phyloP scores from a whole-genome alignment of 2,888 invertebrate species.

The Drosophila testacea region DNA sequence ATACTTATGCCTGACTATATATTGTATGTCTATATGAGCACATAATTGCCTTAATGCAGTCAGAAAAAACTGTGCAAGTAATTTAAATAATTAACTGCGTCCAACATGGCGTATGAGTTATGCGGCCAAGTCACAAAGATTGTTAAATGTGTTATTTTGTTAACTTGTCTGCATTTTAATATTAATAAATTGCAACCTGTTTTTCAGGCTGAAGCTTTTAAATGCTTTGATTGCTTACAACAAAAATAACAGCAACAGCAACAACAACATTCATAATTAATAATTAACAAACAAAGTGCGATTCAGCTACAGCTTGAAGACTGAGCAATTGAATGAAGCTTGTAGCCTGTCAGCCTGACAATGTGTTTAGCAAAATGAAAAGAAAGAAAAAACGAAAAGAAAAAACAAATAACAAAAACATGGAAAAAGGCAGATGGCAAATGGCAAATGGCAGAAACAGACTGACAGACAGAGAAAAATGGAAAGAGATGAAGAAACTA shows the following conservation, averaged over 20 bases:
- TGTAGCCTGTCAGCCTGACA: conserved; percentile 72
- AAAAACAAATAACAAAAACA: conserved; percentile 5
- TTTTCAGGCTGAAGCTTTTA: conserved; percentile 34
- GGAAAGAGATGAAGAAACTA: conserved; percentile 4
- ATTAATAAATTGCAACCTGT: conserved; percentile 58
- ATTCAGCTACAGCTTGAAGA: conserved; percentile 25
- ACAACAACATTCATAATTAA: conserved; percentile 49
- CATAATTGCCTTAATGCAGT: conserved; percentile 71
- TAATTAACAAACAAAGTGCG: conserved; percentile 52
- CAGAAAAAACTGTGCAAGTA: conserved; percentile 37
- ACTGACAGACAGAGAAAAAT: conserved; percentile 19
- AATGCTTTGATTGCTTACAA: conserved; percentile 26
- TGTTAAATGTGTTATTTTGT: conserved; percentile 28
- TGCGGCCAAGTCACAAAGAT: conserved; percentile 49
- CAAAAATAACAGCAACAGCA: conserved; percentile 2
- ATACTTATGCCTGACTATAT: conserved; percentile 8
- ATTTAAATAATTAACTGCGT: conserved; percentile 69
- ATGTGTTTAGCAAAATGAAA: conserved; percentile 57
- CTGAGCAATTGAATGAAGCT: conserved; percentile 66
- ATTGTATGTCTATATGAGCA: conserved; percentile 27
- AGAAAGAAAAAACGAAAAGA: conserved; percentile 7
- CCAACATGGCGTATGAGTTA: conserved; percentile 71
- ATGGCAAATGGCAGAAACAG: conserved; percentile 8
- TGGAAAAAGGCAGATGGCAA: conserved; percentile 9
- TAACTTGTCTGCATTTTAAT: conserved; percentile 17